Percentiles rank a stretch among this genome's conserved stretches.
phyloP scores from a whole-genome alignment of 2,888 invertebrate genomes.

The Malthinus flaveolus region DNA sequence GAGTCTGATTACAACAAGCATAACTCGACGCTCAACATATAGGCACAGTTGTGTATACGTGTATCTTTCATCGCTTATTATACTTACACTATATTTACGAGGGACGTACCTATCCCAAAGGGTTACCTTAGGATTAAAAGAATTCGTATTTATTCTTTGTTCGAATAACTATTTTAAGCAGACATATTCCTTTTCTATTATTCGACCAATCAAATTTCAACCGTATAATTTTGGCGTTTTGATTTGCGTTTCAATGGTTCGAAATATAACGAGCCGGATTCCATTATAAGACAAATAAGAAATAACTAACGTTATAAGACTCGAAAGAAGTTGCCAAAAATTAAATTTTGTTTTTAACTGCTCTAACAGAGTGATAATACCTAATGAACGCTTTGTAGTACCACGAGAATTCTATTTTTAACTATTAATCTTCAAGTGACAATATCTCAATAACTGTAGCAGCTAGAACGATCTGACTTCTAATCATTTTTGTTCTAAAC shows the following conservation, averaged over 20 bases:
- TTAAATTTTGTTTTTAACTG: too few species aligned
- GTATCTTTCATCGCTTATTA: constrained; percentile 41
- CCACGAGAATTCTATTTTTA: too few species aligned
- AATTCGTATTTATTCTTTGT: constrained; percentile 25
- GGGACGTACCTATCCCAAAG: constrained; percentile 38
- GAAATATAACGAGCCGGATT: too few species aligned
- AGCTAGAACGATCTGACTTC: too few species aligned
- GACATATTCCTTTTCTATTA: constrained; percentile 22
- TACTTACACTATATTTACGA: constrained; percentile 42
- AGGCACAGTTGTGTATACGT: constrained; percentile 13
- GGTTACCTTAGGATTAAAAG: constrained; percentile 33
- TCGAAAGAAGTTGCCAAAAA: too few species aligned
- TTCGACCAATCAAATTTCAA: constrained; percentile 19
- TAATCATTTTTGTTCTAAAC: too few species aligned
- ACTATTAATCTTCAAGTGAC: too few species aligned
- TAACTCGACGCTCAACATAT: constrained; percentile 17
- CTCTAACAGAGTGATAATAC: too few species aligned
- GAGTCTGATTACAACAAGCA: constrained; percentile 45
- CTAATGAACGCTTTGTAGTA: too few species aligned
- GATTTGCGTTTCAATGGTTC: not conserved
- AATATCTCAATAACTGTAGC: too few species aligned
- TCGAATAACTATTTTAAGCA: constrained; percentile 15
- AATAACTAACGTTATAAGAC: too few species aligned
- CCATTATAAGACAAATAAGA: too few species aligned
- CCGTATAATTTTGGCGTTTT: constrained; percentile 13